A percentile compares a stretch with the other conserved stretches of the same genome.
These are phyloP conservation scores for Lutjanus argentimaculatus DNA, from an alignment of 2,797 vertebrate genomes.

Conservation along the genomic window DNA sequence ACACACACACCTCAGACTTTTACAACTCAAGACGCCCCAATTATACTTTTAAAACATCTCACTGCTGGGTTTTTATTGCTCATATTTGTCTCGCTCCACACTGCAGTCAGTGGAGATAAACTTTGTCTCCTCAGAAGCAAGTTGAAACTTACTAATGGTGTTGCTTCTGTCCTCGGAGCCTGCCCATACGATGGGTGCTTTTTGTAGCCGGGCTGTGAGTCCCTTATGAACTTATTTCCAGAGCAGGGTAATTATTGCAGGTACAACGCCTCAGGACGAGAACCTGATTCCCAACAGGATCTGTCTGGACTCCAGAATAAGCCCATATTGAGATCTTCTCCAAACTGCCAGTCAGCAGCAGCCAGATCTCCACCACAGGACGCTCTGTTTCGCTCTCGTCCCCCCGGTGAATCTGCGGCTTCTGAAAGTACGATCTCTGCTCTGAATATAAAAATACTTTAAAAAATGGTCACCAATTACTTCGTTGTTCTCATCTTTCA, in stretches of 20 bases:
- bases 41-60: conserved; percentile 70
- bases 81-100: conserved; percentile 29
- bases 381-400: conserved; percentile 10
- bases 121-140: conserved; percentile 63
- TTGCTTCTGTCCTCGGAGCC: conserved; percentile 66
- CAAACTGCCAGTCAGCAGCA: conserved; percentile 60
- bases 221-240: conserved; percentile 82
- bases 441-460: conserved; percentile 10
- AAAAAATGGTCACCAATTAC: conserved; percentile 21
- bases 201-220: conserved; percentile 66
- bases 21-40: conserved; percentile 51
- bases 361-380: conserved; percentile 37
- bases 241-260: conserved; percentile 79
- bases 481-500: conserved; percentile 19
- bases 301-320: conserved; percentile 67
- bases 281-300: conserved; percentile 77
- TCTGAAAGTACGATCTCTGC: not conserved
- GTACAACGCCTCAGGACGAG: conserved; percentile 77
- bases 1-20: conserved; percentile 32
- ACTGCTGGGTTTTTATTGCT: conserved; percentile 40
- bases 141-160: conserved; percentile 73
- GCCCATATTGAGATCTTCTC: conserved; percentile 58
- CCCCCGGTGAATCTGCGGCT: conserved; percentile 17
- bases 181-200: conserved; percentile 64
- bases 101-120: conserved; percentile 57